Conservation (phyloP, 2,888 invertebrate genomes). For the Busseola fusca region DNA sequence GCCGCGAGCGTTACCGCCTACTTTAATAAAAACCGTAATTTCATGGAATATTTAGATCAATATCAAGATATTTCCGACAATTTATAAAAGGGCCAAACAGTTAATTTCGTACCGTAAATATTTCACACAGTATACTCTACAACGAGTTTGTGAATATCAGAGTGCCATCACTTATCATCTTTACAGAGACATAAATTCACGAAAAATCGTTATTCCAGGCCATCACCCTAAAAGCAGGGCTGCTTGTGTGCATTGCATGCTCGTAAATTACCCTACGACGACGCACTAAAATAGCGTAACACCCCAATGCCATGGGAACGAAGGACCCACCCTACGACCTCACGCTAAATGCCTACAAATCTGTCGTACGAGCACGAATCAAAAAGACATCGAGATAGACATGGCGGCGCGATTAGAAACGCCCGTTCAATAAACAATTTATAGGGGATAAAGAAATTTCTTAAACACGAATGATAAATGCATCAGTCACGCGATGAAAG, state of each 20-base stretch:
- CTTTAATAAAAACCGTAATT: conserved; percentile 65
- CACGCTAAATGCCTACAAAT: conserved; percentile 86
- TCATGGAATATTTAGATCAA: conserved; percentile 66
- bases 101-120: conserved; percentile 54
- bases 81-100: conserved; percentile 48
- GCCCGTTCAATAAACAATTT: conserved; percentile 86
- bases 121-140: conserved; percentile 54
- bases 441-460: conserved; percentile 77
- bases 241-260: conserved; percentile 79
- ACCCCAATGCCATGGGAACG: conserved; percentile 87
- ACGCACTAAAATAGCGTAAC: conserved; percentile 88
- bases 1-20: conserved; percentile 63
- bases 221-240: conserved; percentile 84
- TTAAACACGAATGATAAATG: conserved; percentile 81
- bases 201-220: conserved; percentile 81
- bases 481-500: conserved; percentile 81
- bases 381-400: conserved; percentile 84
- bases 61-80: conserved; percentile 57
- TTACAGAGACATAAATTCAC: conserved; percentile 78
- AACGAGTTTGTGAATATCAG: conserved; percentile 51
- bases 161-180: conserved; percentile 68
- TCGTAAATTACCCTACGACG: conserved; percentile 86
- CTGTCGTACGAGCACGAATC: conserved; percentile 80
- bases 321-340: conserved; percentile 73
- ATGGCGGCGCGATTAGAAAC: conserved; percentile 81